These are phyloP conservation scores for Neotoma lepida DNA, from an alignment of 2,113 vertebrate species.

Conservation along the genomic window DNA sequence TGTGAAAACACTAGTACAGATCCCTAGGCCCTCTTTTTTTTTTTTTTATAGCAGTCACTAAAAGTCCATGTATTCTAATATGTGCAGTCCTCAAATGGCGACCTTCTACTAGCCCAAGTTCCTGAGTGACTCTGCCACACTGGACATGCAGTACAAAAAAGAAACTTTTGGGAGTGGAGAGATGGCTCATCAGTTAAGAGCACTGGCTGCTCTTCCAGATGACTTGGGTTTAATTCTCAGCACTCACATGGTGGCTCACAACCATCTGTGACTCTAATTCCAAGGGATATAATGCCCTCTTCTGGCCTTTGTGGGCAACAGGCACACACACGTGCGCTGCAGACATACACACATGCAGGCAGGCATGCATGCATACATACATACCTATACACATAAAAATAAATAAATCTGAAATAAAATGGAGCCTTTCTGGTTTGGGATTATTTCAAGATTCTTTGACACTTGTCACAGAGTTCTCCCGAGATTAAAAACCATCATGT, in stretches of 20 bases:
- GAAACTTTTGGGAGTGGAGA: not conserved
- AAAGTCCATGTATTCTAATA: not conserved
- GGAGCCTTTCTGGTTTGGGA: conserved; percentile 31
- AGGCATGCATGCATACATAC: not conserved
- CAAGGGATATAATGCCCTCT: not conserved
- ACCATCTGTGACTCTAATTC: not conserved
- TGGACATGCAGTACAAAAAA: not conserved
- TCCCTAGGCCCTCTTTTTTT: not conserved
- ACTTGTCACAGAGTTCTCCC: conserved; percentile 12
- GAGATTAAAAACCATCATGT: not conserved
- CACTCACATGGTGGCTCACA: not conserved
- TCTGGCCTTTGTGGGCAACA: not conserved
- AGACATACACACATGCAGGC: not conserved
- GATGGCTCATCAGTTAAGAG: not conserved
- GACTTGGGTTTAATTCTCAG: not conserved
- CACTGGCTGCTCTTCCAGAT: not conserved
- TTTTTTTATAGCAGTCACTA: not conserved
- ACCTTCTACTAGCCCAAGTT: not conserved
- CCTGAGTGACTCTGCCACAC: not conserved
- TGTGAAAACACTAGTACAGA: not conserved
- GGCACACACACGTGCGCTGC: no score
- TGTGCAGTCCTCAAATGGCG: not conserved
- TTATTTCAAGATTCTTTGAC: conserved; percentile 43
- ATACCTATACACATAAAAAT: not conserved
- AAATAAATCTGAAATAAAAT: conserved; percentile 56